Base-by-base conservation (phyloP, 2,797 vertebrate species). In the Xiphophorus birchmanni region DNA sequence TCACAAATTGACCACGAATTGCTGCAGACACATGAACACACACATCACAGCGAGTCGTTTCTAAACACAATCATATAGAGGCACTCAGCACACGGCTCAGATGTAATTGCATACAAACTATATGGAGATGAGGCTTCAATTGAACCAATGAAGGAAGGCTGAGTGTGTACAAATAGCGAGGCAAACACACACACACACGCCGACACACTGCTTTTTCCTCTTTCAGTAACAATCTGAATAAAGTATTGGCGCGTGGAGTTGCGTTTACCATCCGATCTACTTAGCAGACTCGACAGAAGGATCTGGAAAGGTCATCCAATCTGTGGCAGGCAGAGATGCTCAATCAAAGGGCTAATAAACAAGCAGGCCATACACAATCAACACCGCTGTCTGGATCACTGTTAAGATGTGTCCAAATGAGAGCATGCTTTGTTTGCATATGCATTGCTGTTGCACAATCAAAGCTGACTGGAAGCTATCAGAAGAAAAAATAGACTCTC, bases 231-330 rank as follows among this genome's bases (percentile, higher is more conserved):
- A 92, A 94, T 92, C 88, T 92, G 93, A 94, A 89, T 91, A 92
- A 94, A 90, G 88, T 88, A 88, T 86, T 45, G 84, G 67, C 2
- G 81, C 76, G 71, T 75, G 2, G 84, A 54, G 82, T 83, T 5
- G 89, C 87, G 84, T 84, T 89, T 75, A 48, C 90, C 87, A 83
- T 91, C 91, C 85, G 84, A 91, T 91, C 91, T 92, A 92, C 91
- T 94, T 93, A 94, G 85, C 75, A 65, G 88, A 79, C 87, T 86
- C 86, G 81, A 79, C 73, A 77, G 88, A 91, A 91, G 87, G 90
- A 92, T 94, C 92, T 87, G 87, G 84, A 93, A 93, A 94, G 92
- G 93, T 94, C 93, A 93, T 87, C 85, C 93, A 94, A 94, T 94
- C 91, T 94, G 88, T 79, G 80, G 83, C 74, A 86, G 90, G 88